Evolutionary conservation across 2,113 vertebrate species (phyloP), one percentile per base, ranked within the genome.

Genomic region (Acrocephalus arundinaceus): DNA sequence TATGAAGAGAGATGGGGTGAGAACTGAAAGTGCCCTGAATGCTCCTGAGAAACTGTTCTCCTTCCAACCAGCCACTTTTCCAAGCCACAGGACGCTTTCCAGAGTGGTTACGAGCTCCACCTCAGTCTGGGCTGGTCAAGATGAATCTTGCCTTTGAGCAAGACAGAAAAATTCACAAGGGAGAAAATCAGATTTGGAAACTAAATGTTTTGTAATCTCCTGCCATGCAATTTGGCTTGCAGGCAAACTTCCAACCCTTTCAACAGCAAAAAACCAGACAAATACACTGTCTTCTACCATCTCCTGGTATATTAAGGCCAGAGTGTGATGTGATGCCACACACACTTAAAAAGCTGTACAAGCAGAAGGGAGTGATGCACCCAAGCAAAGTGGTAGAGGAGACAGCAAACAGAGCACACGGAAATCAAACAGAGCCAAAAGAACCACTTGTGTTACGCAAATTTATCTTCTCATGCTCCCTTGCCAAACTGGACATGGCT

Each of bases 151-250:
- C 37, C 76, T 94, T 92, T 68, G 45, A 94, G 57, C 35, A 51
- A 89, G 80, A 15, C 84, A 84, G 65, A 91, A 91, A 90, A 89
- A 93, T 41, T 84, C 31, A 5, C 57, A 81, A 48, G 58, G 70
- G 68, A 77, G 66, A 89, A 91, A 85, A 85, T 94, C 77, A 68
- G 70, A 91, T 89, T 78, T 96, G 93, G 93, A 95, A 95, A 91
- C 45, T 37, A 91, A 80, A 71, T 0, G 1, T 90, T 91, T 94
- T 94, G 73, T 92, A 94, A 95, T 85, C 91, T 93, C 86, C 77
- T 89, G 91, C 89, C 89, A 87, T 11, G 14, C 77, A 82, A 85
- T 84, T 89, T 94, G 91, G 86, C 55, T 84, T 81, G 90, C 70
- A 72, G 93, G 78, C 80, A 94, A 82, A 31, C 54, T 78, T 89